A percentile compares a stretch with the other conserved stretches of the same genome.
phyloP scores from a whole-genome alignment of 2,797 vertebrate genomes.

The Poeciliopsis infans region DNA sequence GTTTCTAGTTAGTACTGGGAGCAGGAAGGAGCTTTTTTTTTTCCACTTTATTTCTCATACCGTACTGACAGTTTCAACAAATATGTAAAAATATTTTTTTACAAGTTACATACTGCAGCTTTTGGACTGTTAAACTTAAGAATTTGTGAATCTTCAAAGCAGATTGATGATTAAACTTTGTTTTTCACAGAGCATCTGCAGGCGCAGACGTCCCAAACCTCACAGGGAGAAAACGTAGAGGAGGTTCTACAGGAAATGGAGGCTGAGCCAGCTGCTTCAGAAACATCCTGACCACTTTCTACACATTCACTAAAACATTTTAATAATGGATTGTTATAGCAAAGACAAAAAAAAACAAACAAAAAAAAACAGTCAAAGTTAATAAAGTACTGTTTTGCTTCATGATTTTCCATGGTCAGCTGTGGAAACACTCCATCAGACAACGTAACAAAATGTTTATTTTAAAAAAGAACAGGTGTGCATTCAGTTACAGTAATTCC shows the following conservation, averaged over 20 bases:
- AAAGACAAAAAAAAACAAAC: background rate
- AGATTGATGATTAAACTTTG: background rate
- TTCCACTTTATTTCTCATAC: too few relatives aligned
- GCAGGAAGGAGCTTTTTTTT: too few relatives aligned
- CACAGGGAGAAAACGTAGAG: constrained; percentile 70
- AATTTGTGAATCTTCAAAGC: background rate
- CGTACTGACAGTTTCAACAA: too few relatives aligned
- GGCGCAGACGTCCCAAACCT: constrained; percentile 73
- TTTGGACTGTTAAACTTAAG: background rate
- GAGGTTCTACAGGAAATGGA: constrained; percentile 62
- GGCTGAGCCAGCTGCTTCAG: background rate
- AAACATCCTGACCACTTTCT: background rate
- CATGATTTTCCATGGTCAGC: background rate
- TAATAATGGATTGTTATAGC: background rate
- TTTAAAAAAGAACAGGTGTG: constrained; percentile 55
- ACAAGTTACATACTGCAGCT: too few relatives aligned
- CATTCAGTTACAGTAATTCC: constrained; percentile 28
- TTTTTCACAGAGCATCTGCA: constrained; percentile 78
- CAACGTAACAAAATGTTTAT: constrained; percentile 73
- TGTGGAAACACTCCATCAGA: constrained; percentile 8
- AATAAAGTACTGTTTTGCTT: background rate
- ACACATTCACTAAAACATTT: background rate
- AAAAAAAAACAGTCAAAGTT: background rate
- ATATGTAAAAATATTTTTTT: too few relatives aligned
- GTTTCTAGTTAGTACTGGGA: too few relatives aligned